Conservation (phyloP, 2,113 vertebrate species). For the Clarias gariepinus region DNA sequence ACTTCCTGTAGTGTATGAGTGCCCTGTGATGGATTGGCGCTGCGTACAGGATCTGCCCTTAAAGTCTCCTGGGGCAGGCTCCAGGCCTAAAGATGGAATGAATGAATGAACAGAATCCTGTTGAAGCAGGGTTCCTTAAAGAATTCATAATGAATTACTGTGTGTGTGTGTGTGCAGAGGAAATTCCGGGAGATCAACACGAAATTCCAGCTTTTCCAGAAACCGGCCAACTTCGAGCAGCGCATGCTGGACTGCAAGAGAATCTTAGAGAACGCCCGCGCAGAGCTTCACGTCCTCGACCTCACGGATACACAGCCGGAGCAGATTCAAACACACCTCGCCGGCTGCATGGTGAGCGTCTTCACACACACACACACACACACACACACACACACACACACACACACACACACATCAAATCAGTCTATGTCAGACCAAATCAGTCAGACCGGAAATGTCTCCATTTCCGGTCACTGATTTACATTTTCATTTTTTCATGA, state of each 20-base stretch:
- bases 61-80: no score
- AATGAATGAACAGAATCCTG: no score
- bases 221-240: slow-evolving; percentile 97
- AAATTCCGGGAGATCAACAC: slow-evolving; percentile 93
- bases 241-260: slow-evolving; percentile 94
- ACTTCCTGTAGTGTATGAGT: no score
- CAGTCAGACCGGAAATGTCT: no score
- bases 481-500: neutral
- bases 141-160: no score
- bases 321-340: slow-evolving; percentile 84
- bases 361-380: neutral
- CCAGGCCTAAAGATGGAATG: no score
- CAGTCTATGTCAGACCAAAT: no score
- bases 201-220: slow-evolving; percentile 97
- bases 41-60: no score
- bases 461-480: neutral
- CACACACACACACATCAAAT: neutral
- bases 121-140: no score
- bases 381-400: neutral
- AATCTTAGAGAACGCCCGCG: slow-evolving; percentile 86
- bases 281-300: slow-evolving; percentile 85
- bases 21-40: no score
- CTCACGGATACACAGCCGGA: slow-evolving; percentile 84
- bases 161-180: slow-evolving; percentile 71
- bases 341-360: slow-evolving; percentile 88